A percentile compares a stretch with the other conserved stretches of the same genome.
These are phyloP conservation scores for Tauraco hartlaubi DNA, from an alignment of 2,797 vertebrate species.

Conservation along the genomic window DNA sequence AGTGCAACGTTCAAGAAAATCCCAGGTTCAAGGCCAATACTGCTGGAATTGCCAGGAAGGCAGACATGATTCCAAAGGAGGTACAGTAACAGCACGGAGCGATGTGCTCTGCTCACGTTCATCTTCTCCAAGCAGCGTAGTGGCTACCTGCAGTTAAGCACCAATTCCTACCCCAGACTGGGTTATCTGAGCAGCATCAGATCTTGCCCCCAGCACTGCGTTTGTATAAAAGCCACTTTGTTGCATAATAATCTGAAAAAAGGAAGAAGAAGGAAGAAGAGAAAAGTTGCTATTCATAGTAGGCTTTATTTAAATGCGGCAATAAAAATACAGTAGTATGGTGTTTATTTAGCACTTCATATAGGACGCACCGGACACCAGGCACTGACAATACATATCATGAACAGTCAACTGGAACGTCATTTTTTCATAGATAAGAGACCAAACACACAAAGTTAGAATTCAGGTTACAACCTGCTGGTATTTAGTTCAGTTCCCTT, in stretches of 20 bases:
- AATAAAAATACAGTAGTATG: not conserved
- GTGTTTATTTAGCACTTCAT: not conserved
- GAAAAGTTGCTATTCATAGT: not conserved
- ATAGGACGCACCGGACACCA: not conserved
- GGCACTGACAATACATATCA: not conserved
- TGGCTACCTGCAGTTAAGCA: not conserved
- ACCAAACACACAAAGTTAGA: not conserved
- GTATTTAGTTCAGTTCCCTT: conserved; percentile 52
- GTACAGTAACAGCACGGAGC: not conserved
- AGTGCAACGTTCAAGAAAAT: accelerated
- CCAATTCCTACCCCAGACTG: accelerated
- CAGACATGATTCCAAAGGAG: not conserved
- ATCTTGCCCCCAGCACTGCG: not conserved
- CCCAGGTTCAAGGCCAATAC: not conserved
- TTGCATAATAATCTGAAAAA: not conserved
- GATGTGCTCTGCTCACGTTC: accelerated
- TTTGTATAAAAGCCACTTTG: not conserved
- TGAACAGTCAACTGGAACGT: not conserved
- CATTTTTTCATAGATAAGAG: not conserved
- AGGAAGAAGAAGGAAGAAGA: not conserved
- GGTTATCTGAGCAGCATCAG: not conserved
- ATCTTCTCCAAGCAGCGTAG: accelerated
- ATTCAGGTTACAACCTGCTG: conserved; percentile 43
- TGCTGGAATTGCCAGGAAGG: not conserved
- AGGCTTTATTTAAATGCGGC: not conserved